Conservation (phyloP, 2,113 vertebrate genomes). For the Suncus etruscus region DNA sequence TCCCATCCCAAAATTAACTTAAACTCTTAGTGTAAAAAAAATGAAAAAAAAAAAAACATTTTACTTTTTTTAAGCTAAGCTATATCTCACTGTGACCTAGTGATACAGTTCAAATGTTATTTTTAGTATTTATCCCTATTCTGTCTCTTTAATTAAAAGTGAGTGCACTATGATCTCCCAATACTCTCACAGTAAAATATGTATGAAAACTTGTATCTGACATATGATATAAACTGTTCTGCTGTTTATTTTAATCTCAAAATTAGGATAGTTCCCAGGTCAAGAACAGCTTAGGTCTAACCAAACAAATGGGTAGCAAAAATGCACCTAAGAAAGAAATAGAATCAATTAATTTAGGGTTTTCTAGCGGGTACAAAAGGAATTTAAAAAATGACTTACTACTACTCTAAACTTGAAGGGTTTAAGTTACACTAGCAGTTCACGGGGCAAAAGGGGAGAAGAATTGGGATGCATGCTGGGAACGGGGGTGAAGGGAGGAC, state of each 20-base stretch:
- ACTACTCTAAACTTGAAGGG: too few species aligned
- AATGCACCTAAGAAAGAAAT: too few species aligned
- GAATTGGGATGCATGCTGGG: too few species aligned
- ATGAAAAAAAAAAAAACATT: background rate
- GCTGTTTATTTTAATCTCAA: background rate
- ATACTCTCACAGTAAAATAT: background rate
- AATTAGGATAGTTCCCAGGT: too few species aligned
- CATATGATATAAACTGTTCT: background rate
- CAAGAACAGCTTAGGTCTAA: too few species aligned
- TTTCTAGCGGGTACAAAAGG: too few species aligned
- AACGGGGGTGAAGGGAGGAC: too few species aligned
- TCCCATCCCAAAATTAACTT: background rate
- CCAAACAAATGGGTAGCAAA: too few species aligned
- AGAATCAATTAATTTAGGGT: too few species aligned
- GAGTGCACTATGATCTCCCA: background rate
- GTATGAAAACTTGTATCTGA: background rate
- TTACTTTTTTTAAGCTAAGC: background rate
- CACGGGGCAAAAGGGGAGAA: too few species aligned
- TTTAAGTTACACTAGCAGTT: too few species aligned
- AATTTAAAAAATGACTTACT: too few species aligned
- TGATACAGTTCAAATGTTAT: background rate
- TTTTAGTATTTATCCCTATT: background rate
- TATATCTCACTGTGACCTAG: background rate
- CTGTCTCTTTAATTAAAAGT: background rate
- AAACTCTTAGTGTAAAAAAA: background rate